Conservation (phyloP, 2,888 invertebrate species). For the Deladenus siricidicola region DNA sequence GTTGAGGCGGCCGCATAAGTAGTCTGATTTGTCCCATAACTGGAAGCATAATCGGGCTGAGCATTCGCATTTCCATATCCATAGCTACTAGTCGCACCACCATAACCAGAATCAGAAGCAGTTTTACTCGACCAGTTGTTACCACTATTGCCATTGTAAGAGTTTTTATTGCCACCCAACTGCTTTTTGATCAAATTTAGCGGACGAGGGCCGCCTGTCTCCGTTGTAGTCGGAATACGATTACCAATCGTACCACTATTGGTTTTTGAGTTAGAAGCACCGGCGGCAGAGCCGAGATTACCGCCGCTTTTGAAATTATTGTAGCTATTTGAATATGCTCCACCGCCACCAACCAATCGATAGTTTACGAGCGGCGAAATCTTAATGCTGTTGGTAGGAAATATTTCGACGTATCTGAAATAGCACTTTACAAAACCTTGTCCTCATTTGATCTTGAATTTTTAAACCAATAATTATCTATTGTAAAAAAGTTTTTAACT, state of each 20-base stretch:
- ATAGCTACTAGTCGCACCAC: too few relatives aligned
- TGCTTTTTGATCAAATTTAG: neutral
- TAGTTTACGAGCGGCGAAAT: slow-evolving; percentile 6
- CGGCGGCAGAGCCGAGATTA: too few relatives aligned
- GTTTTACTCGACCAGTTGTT: too few relatives aligned
- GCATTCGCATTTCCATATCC: too few relatives aligned
- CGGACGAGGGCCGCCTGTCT: neutral
- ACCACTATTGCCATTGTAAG: neutral
- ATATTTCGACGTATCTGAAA: slow-evolving; percentile 25
- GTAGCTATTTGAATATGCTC: too few relatives aligned
- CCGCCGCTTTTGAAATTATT: neutral
- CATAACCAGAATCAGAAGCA: too few relatives aligned
- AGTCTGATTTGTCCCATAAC: too few relatives aligned
- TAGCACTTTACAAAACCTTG: neutral
- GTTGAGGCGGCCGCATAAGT: too few relatives aligned
- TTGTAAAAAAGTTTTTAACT: too few relatives aligned
- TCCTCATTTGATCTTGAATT: neutral
- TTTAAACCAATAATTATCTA: too few relatives aligned
- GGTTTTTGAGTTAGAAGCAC: neutral
- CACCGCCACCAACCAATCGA: neutral
- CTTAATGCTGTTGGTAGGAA: slow-evolving; percentile 16
- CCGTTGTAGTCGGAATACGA: neutral
- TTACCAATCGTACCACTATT: neutral
- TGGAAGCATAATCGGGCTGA: too few relatives aligned
- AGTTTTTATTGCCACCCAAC: neutral